Percentiles rank a stretch among this genome's conserved stretches.
phyloP scores from a whole-genome alignment of 2,113 vertebrate species.

The Cyanocitta stelleri region DNA sequence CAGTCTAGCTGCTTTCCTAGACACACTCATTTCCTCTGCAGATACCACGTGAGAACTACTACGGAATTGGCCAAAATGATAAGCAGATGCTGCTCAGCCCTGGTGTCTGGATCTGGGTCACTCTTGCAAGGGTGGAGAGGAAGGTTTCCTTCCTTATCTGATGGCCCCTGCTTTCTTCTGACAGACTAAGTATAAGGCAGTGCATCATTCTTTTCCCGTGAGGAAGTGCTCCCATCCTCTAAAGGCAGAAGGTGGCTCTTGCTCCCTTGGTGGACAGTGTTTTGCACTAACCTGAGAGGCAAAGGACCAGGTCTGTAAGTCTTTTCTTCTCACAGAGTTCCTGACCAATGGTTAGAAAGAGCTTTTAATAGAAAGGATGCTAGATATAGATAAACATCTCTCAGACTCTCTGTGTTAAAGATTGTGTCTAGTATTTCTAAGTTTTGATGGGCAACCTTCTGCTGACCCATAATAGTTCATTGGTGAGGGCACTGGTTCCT shows the following conservation, averaged over 20 bases:
- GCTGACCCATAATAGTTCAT: neutral
- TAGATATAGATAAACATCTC: neutral
- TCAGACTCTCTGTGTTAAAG: neutral
- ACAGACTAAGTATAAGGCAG: neutral
- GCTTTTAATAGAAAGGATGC: neutral
- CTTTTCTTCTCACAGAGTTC: neutral
- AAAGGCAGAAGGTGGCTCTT: neutral
- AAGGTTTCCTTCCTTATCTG: constrained; percentile 3
- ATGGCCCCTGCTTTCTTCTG: neutral
- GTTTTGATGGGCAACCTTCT: neutral
- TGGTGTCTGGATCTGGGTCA: fast-evolving
- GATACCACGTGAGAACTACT: neutral
- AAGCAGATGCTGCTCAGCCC: neutral
- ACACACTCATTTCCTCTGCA: neutral
- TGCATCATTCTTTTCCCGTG: neutral
- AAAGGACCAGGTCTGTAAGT: neutral
- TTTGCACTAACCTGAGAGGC: neutral
- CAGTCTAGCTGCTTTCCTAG: neutral
- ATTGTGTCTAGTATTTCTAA: neutral
- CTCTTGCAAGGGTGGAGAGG: neutral
- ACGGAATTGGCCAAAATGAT: neutral
- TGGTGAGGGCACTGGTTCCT: neutral
- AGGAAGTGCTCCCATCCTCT: neutral
- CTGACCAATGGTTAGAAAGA: neutral
- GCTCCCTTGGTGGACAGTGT: neutral